Percentiles rank a stretch among this genome's conserved stretches.
These are phyloP conservation scores for Phoebastria nigripes DNA, from an alignment of 2,797 vertebrate genomes.

Conservation along the genomic window DNA sequence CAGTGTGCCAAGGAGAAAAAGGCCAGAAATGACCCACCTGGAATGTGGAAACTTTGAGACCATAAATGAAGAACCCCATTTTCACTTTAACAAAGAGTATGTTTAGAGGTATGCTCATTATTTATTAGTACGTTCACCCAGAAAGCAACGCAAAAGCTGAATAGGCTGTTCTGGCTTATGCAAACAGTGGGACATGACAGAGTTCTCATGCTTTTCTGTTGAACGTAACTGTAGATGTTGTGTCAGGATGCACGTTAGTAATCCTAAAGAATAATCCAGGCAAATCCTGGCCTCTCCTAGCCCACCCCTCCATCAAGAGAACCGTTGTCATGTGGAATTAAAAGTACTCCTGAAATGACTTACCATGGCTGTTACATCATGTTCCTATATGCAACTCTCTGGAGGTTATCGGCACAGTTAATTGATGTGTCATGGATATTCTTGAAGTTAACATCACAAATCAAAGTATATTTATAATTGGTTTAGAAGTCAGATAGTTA, in stretches of 20 bases:
- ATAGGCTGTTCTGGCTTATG: background rate
- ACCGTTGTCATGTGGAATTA: constrained; percentile 1
- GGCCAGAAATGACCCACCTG: constrained; percentile 12
- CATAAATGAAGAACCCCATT: constrained; percentile 1
- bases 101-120: background rate
- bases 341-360: background rate
- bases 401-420: constrained; percentile 14
- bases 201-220: background rate
- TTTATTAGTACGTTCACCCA: background rate
- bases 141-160: background rate
- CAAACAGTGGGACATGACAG: background rate
- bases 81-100: background rate
- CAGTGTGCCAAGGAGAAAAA: constrained; percentile 52
- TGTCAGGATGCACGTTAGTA: background rate
- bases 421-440: background rate
- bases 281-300: background rate
- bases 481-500: background rate
- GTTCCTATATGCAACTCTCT: background rate
- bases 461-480: background rate
- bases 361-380: background rate
- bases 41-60: constrained; percentile 25
- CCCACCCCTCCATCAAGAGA: background rate
- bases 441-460: background rate
- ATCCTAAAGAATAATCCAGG: background rate
- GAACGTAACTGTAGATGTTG: background rate